Evolutionary conservation across 2,888 invertebrate genomes (phyloP).

Genomic region (Yponomeuta sedellus): DNA sequence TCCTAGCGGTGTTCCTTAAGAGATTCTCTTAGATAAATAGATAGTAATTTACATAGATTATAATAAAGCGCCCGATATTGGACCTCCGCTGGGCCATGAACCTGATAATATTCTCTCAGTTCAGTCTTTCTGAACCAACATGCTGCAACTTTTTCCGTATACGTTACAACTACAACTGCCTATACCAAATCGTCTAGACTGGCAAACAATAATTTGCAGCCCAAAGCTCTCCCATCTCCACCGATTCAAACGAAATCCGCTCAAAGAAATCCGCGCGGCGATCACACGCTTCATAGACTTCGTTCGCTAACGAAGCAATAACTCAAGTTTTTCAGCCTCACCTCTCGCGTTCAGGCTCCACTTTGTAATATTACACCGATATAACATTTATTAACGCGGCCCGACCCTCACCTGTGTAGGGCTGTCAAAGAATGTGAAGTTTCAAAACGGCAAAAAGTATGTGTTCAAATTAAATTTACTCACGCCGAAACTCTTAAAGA

Average conservation of each 20-base stretch:
- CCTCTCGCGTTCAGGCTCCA: not conserved
- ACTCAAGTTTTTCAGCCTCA: constrained; percentile 11
- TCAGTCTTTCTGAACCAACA: too few species aligned
- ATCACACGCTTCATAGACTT: constrained; percentile 13
- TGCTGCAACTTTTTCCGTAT: too few species aligned
- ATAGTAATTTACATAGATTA: too few species aligned
- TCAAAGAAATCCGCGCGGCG: constrained; percentile 5
- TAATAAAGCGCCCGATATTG: too few species aligned
- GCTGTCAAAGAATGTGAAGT: not conserved
- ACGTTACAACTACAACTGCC: not conserved
- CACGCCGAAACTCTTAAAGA: too few species aligned
- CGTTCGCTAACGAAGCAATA: constrained; percentile 10
- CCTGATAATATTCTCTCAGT: too few species aligned
- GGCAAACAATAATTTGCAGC: not conserved
- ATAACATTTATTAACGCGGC: constrained; percentile 7
- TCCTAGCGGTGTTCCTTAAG: too few species aligned
- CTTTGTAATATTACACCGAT: constrained; percentile 13
- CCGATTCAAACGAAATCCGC: constrained; percentile 2
- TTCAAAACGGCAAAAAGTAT: not conserved
- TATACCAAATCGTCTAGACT: constrained; percentile 1
- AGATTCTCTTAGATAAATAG: too few species aligned
- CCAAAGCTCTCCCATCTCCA: constrained; percentile 1
- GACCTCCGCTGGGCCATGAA: too few species aligned
- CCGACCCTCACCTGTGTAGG: not conserved
- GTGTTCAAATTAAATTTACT: too few species aligned